Base-by-base conservation (phyloP, 2,888 invertebrate genomes). In the Automeris io region DNA sequence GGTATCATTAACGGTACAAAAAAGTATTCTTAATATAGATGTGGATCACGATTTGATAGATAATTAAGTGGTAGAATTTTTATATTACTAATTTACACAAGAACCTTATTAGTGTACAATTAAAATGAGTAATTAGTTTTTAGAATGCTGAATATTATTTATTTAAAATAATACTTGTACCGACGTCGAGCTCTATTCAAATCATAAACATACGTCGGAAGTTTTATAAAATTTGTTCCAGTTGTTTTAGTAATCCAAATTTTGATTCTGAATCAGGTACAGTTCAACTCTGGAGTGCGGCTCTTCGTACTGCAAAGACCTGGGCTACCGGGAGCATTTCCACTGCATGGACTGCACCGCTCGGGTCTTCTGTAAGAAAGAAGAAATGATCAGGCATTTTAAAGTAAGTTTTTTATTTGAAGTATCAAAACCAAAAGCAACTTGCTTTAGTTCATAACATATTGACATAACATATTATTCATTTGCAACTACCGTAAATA, bases 311-410 rank as follows among this genome's bases (percentile, higher is more conserved):
- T 96, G 96, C 89, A 93, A 94, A 64, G 96, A 96, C 65, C 88
- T 96, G 50, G 95, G 94, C 49, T 96, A 96, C 81, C 74, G 97
- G 57, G 98, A 98, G 70, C 98, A 98, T 73, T 98, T 97, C 81
- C 98, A 98, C 75, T 97, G 96, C 80, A 88, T 89, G 73, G 90
- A 90, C 49, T 90, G 90, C 55, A 87, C 88, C 11, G 90, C 91
- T 42, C 89, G 95, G 61, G 96, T 98, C n/a, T 95, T 99, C 70
- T 93, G 96, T 62, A 98, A 98, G 82, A 98, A 98, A 70, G 99
- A 99, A 75, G 98, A 99, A 73, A 98, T 99, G 94, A 98, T 98
- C 49, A 91, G 98, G 26, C 98, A 99, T 78, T 96, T 97, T 70
- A 99, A 88, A 75, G 87, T 87, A 49, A 37, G 25, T 8, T 18